Evolutionary conservation across 2,797 vertebrate genomes (phyloP).

Genomic region (Spinus olivaceus): DNA sequence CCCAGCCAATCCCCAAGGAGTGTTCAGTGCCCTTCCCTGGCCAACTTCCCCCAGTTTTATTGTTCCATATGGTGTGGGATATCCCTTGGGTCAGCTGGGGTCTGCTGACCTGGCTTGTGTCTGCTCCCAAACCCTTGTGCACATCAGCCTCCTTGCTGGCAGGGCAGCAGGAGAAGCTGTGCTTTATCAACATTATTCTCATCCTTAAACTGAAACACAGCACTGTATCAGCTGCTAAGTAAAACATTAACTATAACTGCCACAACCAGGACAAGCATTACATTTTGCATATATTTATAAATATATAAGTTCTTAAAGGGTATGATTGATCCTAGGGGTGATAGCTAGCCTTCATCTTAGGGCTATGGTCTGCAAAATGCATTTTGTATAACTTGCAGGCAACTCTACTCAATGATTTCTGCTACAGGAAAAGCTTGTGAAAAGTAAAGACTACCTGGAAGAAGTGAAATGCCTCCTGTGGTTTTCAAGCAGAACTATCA

Average conservation of each 20-base stretch:
- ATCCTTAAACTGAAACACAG: not conserved
- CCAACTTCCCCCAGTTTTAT: not conserved
- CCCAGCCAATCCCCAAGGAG: not conserved
- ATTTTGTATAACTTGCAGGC: not conserved
- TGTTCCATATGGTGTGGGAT: not conserved
- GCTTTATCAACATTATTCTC: not conserved
- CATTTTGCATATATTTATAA: not conserved
- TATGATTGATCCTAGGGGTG: not conserved
- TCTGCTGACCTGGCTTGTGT: not conserved
- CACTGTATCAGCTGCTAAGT: not conserved
- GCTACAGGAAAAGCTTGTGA: not conserved
- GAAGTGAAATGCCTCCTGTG: not conserved
- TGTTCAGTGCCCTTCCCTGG: not conserved
- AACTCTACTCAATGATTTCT: not conserved
- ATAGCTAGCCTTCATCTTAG: not conserved
- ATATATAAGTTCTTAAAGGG: not conserved
- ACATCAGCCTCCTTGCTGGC: not conserved
- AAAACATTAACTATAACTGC: not conserved
- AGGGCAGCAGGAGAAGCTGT: not conserved
- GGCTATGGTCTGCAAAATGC: not conserved
- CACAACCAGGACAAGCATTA: not conserved
- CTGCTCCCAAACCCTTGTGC: not conserved
- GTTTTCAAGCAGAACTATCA: not conserved
- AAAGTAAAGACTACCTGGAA: not conserved
- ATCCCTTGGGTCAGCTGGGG: not conserved